Percentiles rank a stretch among this genome's conserved stretches.
phyloP scores from a whole-genome alignment of 2,113 vertebrate species.

The Rhea americana region DNA sequence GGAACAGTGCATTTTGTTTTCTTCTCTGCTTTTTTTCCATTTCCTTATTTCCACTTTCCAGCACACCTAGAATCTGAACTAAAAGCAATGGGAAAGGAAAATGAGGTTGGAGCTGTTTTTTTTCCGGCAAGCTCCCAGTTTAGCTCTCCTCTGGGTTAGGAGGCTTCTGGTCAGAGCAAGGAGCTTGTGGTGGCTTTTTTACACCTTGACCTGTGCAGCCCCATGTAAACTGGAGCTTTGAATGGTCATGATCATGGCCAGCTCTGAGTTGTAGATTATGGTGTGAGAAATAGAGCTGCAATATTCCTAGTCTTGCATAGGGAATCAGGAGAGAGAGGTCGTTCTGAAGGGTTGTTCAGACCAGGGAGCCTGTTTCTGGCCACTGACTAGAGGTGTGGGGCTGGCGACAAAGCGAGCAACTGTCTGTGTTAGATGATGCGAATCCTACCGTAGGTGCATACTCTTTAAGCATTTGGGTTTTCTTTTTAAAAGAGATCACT shows the following conservation, averaged over 20 bases:
- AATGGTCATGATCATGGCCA: neutral
- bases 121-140: neutral
- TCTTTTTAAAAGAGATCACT: neutral
- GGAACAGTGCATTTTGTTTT: neutral
- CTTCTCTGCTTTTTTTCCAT: neutral
- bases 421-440: neutral
- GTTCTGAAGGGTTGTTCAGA: neutral
- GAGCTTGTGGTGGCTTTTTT: neutral
- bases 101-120: neutral
- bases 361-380: neutral
- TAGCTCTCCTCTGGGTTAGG: neutral
- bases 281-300: neutral
- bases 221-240: neutral
- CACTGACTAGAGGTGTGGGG: neutral
- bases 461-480: neutral
- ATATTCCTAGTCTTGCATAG: neutral
- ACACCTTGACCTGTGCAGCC: too few species aligned
- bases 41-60: neutral
- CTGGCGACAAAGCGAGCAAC: neutral
- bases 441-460: accelerated
- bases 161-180: neutral
- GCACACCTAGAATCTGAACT: neutral
- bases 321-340: neutral
- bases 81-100: neutral
- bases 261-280: neutral